Conservation (phyloP, 30 jellyfish, hydroid and myxozoan species). For the Turritopsis dohrnii region DNA sequence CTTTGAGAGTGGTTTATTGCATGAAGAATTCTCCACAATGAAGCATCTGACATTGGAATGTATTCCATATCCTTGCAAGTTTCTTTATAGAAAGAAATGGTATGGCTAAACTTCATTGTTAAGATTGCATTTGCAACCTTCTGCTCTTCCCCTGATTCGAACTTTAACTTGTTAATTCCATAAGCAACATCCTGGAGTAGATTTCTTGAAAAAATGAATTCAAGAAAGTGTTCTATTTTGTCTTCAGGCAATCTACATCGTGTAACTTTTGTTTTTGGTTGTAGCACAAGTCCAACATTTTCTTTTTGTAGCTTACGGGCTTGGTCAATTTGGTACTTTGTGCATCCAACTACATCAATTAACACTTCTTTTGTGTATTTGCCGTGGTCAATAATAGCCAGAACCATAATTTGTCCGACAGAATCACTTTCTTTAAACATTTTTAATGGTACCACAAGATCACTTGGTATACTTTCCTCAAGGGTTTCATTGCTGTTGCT, state of each 20-base stretch:
- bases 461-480: neutral
- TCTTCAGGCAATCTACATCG: neutral
- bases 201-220: neutral
- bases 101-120: neutral
- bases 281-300: neutral
- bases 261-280: neutral
- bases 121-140: neutral
- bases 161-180: neutral
- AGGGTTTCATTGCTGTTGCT: neutral
- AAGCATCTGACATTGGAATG: neutral
- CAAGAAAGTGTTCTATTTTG: neutral
- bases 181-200: conserved; percentile 7
- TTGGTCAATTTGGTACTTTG: conserved; percentile 1
- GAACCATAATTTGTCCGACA: neutral
- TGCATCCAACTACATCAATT: neutral
- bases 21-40: too few species aligned
- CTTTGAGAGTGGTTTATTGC: too few species aligned
- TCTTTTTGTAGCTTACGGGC: neutral
- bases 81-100: neutral
- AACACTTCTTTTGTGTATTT: neutral
- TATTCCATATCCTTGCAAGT: conserved; percentile 1
- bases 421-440: neutral
- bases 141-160: neutral
- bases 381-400: neutral
- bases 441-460: neutral